Percentiles rank a stretch among this genome's conserved stretches.
Conservation (phyloP, 2,888 invertebrate genomes). For the Heliconius sara region DNA sequence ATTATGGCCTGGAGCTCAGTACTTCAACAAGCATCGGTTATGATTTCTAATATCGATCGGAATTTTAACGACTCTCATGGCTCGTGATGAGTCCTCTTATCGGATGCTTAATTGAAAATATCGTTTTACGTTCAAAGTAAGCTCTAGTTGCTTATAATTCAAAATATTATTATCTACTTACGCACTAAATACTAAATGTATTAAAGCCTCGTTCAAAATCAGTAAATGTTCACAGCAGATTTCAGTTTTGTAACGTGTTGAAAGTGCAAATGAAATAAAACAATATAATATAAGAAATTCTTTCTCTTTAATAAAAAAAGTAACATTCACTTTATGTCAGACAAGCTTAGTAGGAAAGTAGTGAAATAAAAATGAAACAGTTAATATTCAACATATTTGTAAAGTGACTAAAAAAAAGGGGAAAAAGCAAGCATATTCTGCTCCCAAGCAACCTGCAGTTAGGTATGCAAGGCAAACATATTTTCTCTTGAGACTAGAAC, state of each 20-base stretch:
- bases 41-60: slow-evolving; percentile 76
- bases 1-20: slow-evolving; percentile 80
- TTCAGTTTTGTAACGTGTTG: neutral
- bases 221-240: neutral
- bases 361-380: slow-evolving; percentile 21
- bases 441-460: slow-evolving; percentile 67
- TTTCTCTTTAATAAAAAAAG: neutral
- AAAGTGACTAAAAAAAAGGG: slow-evolving; percentile 68
- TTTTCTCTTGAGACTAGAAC: slow-evolving; percentile 82
- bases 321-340: neutral
- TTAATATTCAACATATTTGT: slow-evolving; percentile 58
- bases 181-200: neutral
- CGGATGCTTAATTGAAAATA: slow-evolving; percentile 45
- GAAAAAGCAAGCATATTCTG: slow-evolving; percentile 69
- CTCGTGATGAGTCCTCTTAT: slow-evolving; percentile 47
- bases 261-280: neutral
- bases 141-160: slow-evolving; percentile 41
- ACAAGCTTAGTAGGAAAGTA: neutral
- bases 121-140: slow-evolving; percentile 46
- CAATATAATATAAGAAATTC: neutral
- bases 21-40: slow-evolving; percentile 81
- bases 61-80: slow-evolving; percentile 56
- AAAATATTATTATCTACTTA: neutral
- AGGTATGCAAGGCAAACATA: slow-evolving; percentile 82
- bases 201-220: neutral